Base-by-base conservation (phyloP, 2,113 vertebrate genomes). In the Reinhardtius hippoglossoides region DNA sequence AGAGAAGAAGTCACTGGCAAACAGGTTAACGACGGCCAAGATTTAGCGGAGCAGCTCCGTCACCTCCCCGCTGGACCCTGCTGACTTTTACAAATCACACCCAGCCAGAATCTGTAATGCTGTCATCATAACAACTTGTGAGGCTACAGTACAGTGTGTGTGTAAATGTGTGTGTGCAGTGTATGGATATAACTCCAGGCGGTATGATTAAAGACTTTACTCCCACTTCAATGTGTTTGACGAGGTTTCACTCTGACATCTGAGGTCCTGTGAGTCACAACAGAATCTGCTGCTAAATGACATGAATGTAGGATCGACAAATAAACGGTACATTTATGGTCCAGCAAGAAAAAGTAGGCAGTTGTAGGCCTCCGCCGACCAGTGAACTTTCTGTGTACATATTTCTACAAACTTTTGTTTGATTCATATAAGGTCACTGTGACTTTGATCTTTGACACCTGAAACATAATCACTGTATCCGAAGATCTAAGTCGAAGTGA, bases 41-140 rank as follows among this genome's bases (percentile, higher is more conserved):
- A 77, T 71, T 62, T 54, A 82, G 27, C 65, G 7, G 65, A 54
- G 74, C 5, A n/a, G 70, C 44, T 61, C 57, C 14, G 63, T 83
- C 87, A 87, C 73, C 82, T 86, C 62, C 59, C 87, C 81, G 1
- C 27, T 1, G 73, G 87, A 75, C 26, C 24, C 27, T 15, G 44
- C 40, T 69, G 83, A 85, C 87, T 84, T 84, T 74, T 23, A 75
- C 9, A 57, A 65, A 84, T 68, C 62, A 23, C 61, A 58, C 27
- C 5, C 35, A 20, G 75, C 42, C 79, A 24, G 46, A 64, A 35
- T 70, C 46, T 69, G 52, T 66, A 24, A 2, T 5, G 0, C 15
- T 5, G 50, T 66, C 66, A 78, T 66, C 70, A 27, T n/a, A 24
- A 72, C 71, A 76, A 55, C 70, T 78, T 77, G 13, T 52, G 35